phyloP scores from a whole-genome alignment of 2,888 invertebrate species.

The Salticus scenicus region DNA sequence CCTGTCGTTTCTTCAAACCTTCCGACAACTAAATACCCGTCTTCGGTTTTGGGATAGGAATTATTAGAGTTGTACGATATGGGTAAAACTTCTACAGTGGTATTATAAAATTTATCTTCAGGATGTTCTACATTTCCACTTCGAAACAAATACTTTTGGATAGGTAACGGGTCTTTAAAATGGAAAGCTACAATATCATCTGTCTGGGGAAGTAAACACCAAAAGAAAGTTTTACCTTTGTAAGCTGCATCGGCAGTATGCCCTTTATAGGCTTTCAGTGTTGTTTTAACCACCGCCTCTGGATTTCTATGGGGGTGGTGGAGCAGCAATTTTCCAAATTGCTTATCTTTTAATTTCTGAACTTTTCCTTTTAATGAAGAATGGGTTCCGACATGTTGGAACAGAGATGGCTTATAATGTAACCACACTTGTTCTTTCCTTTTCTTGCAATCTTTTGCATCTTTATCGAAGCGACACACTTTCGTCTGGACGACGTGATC shows the following conservation, averaged over 20 bases:
- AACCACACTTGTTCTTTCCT: constrained; percentile 87
- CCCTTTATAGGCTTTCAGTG: constrained; percentile 86
- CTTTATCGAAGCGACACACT: constrained; percentile 82
- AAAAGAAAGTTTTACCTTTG: constrained; percentile 90
- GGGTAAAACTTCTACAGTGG: constrained; percentile 87
- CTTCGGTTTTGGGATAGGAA: constrained; percentile 62
- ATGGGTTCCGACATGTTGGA: constrained; percentile 95
- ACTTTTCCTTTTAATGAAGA: constrained; percentile 97
- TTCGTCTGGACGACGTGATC: constrained; percentile 91
- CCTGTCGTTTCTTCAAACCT: constrained; percentile 69
- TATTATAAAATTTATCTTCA: constrained; percentile 90
- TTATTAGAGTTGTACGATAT: constrained; percentile 71
- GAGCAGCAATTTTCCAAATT: constrained; percentile 88
- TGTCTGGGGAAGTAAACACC: constrained; percentile 89
- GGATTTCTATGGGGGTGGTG: constrained; percentile 82
- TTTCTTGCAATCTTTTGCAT: constrained; percentile 85
- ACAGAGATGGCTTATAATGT: constrained; percentile 91
- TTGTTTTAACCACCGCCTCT: constrained; percentile 82
- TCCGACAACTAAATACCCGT: constrained; percentile 70
- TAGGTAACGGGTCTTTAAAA: constrained; percentile 83
- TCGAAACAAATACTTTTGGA: constrained; percentile 86
- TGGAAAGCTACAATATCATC: constrained; percentile 88
- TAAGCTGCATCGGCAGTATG: constrained; percentile 88
- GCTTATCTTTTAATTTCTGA: constrained; percentile 89
- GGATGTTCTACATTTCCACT: constrained; percentile 94